Conservation (phyloP, 2,888 invertebrate genomes). For the Acleris literana region DNA sequence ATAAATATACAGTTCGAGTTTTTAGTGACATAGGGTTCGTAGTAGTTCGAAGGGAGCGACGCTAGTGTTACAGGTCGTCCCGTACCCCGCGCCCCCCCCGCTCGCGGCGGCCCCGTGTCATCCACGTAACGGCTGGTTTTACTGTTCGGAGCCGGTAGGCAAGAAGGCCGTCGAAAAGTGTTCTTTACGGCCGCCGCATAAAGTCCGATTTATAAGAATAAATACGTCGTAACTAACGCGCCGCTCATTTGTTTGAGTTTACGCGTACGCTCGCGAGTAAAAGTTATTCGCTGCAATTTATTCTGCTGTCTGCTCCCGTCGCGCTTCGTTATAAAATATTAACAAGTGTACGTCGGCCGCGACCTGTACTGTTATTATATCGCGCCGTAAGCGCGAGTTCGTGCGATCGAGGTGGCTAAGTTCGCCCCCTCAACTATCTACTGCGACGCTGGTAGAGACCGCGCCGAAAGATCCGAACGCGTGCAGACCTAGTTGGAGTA, state of each 20-base stretch:
- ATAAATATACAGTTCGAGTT: too few species aligned
- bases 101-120: not conserved
- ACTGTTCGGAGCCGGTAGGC: slow-evolving; percentile 19
- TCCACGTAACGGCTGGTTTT: not conserved
- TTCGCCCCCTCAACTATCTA: too few species aligned
- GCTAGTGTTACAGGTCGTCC: not conserved
- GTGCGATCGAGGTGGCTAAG: too few species aligned
- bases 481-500: too few species aligned
- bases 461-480: too few species aligned
- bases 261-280: slow-evolving; percentile 37
- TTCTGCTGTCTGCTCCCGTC: slow-evolving; percentile 34
- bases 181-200: slow-evolving; percentile 59
- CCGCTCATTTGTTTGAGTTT: slow-evolving; percentile 43
- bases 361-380: too few species aligned
- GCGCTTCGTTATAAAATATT: slow-evolving; percentile 35
- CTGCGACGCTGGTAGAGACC: too few species aligned
- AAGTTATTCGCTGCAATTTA: slow-evolving; percentile 51
- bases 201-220: slow-evolving; percentile 67
- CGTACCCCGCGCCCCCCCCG: not conserved
- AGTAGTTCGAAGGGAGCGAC: too few species aligned
- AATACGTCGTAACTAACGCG: slow-evolving; percentile 56
- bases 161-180: slow-evolving; percentile 49
- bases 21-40: too few species aligned
- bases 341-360: slow-evolving; percentile 18
- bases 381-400: too few species aligned